Conservation (phyloP, 2,113 vertebrate genomes). For the Phalacrocorax carbo region DNA sequence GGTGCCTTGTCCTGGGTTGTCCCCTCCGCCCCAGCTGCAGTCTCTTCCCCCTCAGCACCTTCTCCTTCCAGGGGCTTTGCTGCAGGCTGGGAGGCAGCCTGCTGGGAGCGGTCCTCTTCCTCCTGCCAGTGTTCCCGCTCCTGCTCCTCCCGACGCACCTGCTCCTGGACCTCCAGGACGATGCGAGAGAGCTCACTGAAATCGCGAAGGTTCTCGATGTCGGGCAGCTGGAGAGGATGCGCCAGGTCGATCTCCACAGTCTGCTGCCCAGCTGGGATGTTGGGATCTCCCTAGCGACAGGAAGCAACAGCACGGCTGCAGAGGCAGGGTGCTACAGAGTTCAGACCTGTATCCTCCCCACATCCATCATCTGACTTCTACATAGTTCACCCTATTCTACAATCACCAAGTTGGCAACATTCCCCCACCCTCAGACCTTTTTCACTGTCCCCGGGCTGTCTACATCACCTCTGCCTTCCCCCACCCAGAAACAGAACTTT, state of each 20-base stretch:
- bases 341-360: not conserved
- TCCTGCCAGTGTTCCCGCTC: not conserved
- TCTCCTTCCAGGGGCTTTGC: not conserved
- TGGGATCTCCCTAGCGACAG: slow-evolving; percentile 88
- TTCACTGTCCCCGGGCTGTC: not conserved
- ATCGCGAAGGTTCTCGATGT: slow-evolving; percentile 82
- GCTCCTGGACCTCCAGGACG: slow-evolving; percentile 83
- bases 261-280: slow-evolving; percentile 95
- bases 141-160: slow-evolving; percentile 79
- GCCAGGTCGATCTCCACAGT: slow-evolving; percentile 89
- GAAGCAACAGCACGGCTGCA: not conserved
- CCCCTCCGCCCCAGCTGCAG: not conserved
- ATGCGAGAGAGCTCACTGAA: slow-evolving; percentile 90
- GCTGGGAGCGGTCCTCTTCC: not conserved
- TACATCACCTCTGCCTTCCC: not conserved
- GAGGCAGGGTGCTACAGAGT: not conserved
- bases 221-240: slow-evolving; percentile 84
- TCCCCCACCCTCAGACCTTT: too few species aligned
- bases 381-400: not conserved
- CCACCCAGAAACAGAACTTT: not conserved
- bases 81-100: not conserved
- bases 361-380: not conserved
- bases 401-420: not conserved
- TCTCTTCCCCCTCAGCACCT: not conserved
- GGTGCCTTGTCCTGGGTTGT: not conserved